These are phyloP conservation scores for Atherinosoma microstoma DNA, from an alignment of 2,797 vertebrate species.

Conservation along the genomic window DNA sequence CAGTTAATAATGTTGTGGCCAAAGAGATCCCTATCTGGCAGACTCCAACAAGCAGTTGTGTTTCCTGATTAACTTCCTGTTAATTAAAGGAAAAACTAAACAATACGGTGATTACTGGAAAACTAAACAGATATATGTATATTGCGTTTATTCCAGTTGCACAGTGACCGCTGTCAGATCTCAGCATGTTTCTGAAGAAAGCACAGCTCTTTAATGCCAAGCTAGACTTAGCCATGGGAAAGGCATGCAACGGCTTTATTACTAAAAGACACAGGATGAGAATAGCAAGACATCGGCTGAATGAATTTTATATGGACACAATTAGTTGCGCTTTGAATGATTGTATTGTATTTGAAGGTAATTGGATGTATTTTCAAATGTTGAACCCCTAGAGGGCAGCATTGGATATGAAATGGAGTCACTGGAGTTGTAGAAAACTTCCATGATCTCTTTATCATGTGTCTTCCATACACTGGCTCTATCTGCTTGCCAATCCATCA, in stretches of 20 bases:
- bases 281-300: background rate
- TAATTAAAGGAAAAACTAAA: background rate
- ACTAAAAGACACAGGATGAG: background rate
- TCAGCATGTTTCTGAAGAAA: too few species aligned
- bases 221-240: constrained; percentile 63
- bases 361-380: background rate
- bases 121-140: constrained; percentile 16
- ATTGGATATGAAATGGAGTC: constrained; percentile 23
- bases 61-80: constrained; percentile 83
- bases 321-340: background rate
- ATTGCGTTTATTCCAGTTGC: background rate
- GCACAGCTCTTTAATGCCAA: too few species aligned
- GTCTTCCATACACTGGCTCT: background rate
- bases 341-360: background rate
- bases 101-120: background rate
- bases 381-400: constrained; percentile 48
- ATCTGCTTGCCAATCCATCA: constrained; percentile 3
- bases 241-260: constrained; percentile 74
- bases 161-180: background rate
- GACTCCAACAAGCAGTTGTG: constrained; percentile 82
- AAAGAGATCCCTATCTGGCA: constrained; percentile 82
- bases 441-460: background rate
- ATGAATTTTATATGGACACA: background rate
- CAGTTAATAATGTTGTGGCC: constrained; percentile 80
- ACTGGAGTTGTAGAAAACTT: background rate